Evolutionary conservation across 2,113 vertebrate species (phyloP).

Genomic region (Xiphorhynchus elegans): DNA sequence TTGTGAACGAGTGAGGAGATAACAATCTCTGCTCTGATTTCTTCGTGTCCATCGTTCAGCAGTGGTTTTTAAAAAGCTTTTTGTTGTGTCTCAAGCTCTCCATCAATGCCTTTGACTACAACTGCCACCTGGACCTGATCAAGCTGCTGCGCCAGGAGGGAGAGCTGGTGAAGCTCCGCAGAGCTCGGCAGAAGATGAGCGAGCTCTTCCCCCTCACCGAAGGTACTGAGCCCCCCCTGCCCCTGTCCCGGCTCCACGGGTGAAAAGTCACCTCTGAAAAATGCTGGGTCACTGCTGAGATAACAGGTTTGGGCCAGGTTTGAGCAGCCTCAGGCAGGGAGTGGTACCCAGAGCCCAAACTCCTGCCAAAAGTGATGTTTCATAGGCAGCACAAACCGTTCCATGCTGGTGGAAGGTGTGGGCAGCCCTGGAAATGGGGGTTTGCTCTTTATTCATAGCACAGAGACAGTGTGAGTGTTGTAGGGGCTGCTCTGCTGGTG

Average conservation of each 20-base stretch:
- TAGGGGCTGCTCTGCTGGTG: neutral
- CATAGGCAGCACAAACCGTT: fast-evolving
- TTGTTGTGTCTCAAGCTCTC: conserved; percentile 78
- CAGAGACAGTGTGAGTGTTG: neutral
- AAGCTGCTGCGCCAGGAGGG: conserved; percentile 92
- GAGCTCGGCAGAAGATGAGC: conserved; percentile 95
- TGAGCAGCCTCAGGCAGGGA: neutral
- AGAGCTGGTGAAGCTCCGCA: conserved; percentile 83
- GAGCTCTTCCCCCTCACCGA: conserved; percentile 95
- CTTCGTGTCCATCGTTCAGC: fast-evolving
- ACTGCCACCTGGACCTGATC: conserved; percentile 95
- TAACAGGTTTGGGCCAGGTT: fast-evolving
- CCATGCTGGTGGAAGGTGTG: fast-evolving
- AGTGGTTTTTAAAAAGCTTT: fast-evolving
- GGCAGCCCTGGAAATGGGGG: too few species aligned
- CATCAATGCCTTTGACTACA: conserved; percentile 95
- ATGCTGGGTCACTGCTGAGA: fast-evolving
- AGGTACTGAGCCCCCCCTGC: conserved; percentile 71
- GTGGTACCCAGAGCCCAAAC: neutral
- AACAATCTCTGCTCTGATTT: fast-evolving
- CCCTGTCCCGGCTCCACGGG: fast-evolving
- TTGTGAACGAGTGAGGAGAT: too few species aligned
- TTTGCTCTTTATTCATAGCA: neutral
- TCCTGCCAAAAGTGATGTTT: neutral
- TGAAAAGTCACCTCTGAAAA: fast-evolving